These are phyloP conservation scores for Gallinago media DNA, from an alignment of 2,113 vertebrate genomes.

Conservation along the genomic window DNA sequence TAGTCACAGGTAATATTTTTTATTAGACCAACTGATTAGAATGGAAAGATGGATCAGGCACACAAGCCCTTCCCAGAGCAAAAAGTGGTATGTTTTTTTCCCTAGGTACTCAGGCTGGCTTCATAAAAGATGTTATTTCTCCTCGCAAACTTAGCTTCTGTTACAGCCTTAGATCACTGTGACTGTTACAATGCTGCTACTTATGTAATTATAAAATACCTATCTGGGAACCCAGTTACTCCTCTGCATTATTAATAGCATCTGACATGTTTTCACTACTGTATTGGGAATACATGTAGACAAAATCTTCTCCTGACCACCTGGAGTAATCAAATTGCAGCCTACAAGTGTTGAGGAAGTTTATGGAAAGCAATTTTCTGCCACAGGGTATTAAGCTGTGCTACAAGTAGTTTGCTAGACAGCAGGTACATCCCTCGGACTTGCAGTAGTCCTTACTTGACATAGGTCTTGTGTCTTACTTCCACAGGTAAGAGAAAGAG, in stretches of 20 bases:
- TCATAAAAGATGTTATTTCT: neutral
- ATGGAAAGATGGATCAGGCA: neutral
- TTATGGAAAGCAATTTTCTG: neutral
- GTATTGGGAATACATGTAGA: neutral
- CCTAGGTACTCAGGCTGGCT: neutral
- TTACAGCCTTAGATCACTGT: neutral
- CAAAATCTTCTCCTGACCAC: neutral
- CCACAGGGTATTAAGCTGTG: neutral
- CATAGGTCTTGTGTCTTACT: neutral
- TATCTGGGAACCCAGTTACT: neutral
- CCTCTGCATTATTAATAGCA: neutral
- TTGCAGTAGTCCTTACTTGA: neutral
- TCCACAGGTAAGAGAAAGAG: neutral
- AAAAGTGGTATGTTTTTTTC: neutral
- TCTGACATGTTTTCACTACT: neutral
- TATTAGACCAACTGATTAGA: slow-evolving; percentile 41
- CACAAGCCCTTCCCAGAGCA: neutral
- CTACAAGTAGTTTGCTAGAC: neutral
- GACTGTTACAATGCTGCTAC: neutral
- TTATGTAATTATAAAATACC: slow-evolving; percentile 25
- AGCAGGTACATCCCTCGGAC: neutral
- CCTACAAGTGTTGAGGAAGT: neutral
- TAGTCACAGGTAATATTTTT: slow-evolving; percentile 42
- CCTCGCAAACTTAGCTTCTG: neutral
- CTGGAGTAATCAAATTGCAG: neutral